A percentile compares a stretch with the other conserved stretches of the same genome.
These are phyloP conservation scores for Penelope pileata DNA, from an alignment of 2,113 vertebrate species.

Conservation along the genomic window DNA sequence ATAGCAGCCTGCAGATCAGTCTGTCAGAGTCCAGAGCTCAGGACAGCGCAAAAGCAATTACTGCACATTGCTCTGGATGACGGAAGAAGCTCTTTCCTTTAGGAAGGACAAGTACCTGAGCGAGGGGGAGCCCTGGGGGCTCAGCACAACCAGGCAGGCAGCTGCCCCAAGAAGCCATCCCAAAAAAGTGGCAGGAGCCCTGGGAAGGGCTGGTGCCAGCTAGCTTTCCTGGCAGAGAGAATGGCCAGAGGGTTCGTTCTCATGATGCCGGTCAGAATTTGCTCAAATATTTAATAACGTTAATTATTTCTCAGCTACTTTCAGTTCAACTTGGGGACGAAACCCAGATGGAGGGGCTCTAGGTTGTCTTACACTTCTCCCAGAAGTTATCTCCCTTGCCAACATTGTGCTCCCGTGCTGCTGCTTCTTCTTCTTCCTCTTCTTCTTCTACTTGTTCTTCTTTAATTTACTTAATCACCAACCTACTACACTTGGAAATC, in stretches of 20 bases:
- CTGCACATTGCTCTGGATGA: background rate
- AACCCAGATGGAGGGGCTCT: background rate
- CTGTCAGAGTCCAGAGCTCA: background rate
- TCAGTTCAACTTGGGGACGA: background rate
- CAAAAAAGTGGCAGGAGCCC: background rate
- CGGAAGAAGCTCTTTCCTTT: background rate
- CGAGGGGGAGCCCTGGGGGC: background rate
- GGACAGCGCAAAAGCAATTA: background rate
- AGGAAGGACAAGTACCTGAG: background rate
- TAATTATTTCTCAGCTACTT: background rate
- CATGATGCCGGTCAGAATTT: background rate
- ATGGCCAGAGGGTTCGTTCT: background rate
- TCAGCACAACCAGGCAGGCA: background rate
- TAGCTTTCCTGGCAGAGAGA: background rate
- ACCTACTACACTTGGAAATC: background rate
- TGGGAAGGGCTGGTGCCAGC: background rate
- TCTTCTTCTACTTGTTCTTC: background rate
- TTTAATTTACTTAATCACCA: background rate
- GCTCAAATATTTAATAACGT: background rate
- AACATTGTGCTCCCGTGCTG: rapidly evolving
- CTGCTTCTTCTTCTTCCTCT: too few species aligned
- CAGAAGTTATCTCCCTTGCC: background rate
- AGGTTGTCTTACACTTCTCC: rapidly evolving
- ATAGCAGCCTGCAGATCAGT: background rate
- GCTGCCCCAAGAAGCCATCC: background rate